phyloP scores from a whole-genome alignment of 2,888 invertebrate species.

The Nesidiocoris tenuis region DNA sequence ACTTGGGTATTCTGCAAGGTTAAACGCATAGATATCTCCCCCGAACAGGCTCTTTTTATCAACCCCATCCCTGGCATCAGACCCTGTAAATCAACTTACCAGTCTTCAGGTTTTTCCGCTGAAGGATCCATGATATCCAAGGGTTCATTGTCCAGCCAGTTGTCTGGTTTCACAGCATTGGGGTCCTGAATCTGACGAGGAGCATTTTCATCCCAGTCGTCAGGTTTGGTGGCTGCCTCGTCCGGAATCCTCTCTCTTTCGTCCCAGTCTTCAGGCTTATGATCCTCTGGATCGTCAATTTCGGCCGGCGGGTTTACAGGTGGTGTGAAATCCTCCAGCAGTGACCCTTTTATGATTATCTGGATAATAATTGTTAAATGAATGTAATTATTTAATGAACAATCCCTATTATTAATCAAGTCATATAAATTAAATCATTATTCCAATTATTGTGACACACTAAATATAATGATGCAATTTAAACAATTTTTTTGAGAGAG shows the following conservation, averaged over 20 bases:
- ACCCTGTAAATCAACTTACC: constrained; percentile 58
- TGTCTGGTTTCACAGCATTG: constrained; percentile 78
- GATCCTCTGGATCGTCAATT: constrained; percentile 63
- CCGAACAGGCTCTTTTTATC: no score
- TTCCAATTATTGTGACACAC: no score
- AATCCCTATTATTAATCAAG: no score
- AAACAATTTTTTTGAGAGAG: no score
- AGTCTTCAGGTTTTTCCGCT: constrained; percentile 86
- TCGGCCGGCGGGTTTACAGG: constrained; percentile 92
- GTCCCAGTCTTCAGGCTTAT: constrained; percentile 91
- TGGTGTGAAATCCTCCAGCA: constrained; percentile 87
- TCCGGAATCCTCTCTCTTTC: constrained; percentile 91
- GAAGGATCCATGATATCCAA: constrained; percentile 82
- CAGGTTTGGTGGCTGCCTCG: constrained; percentile 83
- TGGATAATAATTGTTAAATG: no score
- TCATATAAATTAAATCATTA: no score
- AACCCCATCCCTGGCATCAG: no score
- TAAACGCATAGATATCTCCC: no score
- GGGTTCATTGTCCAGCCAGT: constrained; percentile 91
- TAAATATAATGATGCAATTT: no score
- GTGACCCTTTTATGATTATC: constrained; percentile 77
- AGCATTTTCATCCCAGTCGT: constrained; percentile 95
- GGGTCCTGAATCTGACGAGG: constrained; percentile 87
- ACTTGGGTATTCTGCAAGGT: no score
- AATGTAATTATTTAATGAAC: no score